Evolutionary conservation across 2,888 invertebrate species (phyloP).

Genomic region (Pedicia rivosa): DNA sequence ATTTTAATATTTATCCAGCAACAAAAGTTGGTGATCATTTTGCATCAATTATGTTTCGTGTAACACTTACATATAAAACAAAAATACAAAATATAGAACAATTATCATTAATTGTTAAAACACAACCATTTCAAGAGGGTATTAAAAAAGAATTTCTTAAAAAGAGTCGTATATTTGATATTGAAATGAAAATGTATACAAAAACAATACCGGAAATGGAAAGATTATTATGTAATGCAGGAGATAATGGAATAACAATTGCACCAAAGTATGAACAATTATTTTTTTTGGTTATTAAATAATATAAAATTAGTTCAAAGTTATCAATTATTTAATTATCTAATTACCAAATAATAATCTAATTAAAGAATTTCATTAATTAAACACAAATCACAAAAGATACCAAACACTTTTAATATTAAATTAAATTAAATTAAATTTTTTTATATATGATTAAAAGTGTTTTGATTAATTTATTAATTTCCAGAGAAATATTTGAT

Average conservation of each 20-base stretch:
- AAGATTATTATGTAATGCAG: constrained; percentile 7
- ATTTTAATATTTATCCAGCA: constrained; percentile 1
- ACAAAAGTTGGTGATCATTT: constrained; percentile 6
- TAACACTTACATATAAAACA: constrained; percentile 7
- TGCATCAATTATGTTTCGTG: constrained; percentile 9
- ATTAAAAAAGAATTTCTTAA: not conserved
- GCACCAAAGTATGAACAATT: constrained; percentile 1
- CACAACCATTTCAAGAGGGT: not conserved
- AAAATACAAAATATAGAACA: not conserved
- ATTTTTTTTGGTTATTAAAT: not conserved
- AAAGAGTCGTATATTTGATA: constrained; percentile 10
- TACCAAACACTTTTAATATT: no score
- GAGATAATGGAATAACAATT: constrained; percentile 1
- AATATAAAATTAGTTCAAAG: no score
- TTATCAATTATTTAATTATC: no score
- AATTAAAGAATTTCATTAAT: no score
- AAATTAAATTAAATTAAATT: no score
- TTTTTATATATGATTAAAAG: no score
- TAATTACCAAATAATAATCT: no score
- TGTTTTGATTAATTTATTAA: no score
- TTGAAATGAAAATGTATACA: constrained; percentile 13
- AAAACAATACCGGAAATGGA: constrained; percentile 11
- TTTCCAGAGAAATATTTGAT: no score
- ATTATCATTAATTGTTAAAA: constrained; percentile 2
- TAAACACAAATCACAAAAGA: no score